Evolutionary conservation across 2,113 vertebrate species (phyloP).

Genomic region (Heterochromis multidens): DNA sequence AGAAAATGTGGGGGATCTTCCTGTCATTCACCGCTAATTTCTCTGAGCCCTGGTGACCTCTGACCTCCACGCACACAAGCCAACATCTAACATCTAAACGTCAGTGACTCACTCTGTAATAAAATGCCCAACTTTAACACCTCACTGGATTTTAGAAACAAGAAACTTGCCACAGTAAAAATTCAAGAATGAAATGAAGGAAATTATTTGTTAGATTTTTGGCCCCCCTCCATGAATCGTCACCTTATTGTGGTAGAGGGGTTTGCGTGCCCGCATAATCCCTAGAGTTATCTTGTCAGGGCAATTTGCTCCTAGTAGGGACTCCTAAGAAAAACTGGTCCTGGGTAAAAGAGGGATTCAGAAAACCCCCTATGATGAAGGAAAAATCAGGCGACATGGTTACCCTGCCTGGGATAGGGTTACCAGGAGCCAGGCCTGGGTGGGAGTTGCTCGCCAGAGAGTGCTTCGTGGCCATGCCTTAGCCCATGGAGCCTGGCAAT

Average conservation of each 20-base stretch:
- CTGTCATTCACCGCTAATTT: constrained; percentile 72
- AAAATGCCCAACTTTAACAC: not conserved
- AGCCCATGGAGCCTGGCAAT: not conserved
- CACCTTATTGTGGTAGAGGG: not conserved
- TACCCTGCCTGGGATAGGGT: not conserved
- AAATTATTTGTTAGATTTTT: not conserved
- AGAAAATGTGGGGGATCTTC: constrained; percentile 71
- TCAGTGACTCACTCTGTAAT: not conserved
- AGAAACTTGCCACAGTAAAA: not conserved
- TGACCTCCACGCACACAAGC: constrained; percentile 38
- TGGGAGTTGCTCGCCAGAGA: not conserved
- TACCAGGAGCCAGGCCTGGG: not conserved
- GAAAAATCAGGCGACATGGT: not conserved
- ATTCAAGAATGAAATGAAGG: not conserved
- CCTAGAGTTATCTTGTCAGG: not conserved
- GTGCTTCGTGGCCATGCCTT: not conserved
- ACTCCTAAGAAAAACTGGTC: not conserved
- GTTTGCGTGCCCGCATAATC: not conserved
- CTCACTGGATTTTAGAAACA: not conserved
- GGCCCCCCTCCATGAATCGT: not conserved
- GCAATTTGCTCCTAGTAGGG: not conserved
- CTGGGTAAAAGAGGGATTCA: not conserved
- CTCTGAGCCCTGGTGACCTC: constrained; percentile 60
- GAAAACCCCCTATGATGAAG: not conserved
- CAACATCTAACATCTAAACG: constrained; percentile 28